Conservation (phyloP, 2,113 vertebrate genomes). For the Cyphomyrus plagiostoma region DNA sequence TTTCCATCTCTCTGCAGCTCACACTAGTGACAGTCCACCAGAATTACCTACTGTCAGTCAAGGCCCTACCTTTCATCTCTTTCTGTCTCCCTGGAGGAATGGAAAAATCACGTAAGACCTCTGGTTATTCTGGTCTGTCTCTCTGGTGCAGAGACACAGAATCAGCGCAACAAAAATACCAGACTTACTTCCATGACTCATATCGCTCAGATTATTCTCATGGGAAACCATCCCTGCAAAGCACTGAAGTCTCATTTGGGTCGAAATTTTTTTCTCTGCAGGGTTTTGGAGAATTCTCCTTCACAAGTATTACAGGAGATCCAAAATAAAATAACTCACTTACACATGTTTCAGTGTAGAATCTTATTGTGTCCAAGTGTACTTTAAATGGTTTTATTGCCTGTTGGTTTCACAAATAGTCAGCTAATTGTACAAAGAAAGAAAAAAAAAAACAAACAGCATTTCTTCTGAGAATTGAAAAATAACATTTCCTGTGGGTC, state of each 20-base stretch:
- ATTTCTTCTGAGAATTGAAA: neutral
- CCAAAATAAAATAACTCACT: neutral
- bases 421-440: neutral
- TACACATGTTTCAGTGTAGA: neutral
- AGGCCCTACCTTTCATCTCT: neutral
- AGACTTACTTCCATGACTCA: neutral
- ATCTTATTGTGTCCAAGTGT: neutral
- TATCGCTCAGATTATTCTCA: neutral
- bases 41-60: neutral
- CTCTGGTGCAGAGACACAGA: neutral
- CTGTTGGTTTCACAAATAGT: neutral
- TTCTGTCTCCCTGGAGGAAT: neutral
- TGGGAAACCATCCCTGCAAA: neutral
- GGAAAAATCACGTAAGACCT: neutral
- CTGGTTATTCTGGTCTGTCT: conserved; percentile 1
- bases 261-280: neutral
- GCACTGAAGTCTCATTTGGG: neutral
- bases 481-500: neutral
- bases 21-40: neutral
- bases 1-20: neutral
- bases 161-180: neutral
- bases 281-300: neutral
- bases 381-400: neutral
- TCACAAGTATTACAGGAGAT: neutral
- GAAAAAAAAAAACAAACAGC: neutral